Evolutionary conservation across 1,140 invertebrate genomes (phyloP), one percentile per base, ranked within the genome.

Genomic region (Magallana ariakensis): DNA sequence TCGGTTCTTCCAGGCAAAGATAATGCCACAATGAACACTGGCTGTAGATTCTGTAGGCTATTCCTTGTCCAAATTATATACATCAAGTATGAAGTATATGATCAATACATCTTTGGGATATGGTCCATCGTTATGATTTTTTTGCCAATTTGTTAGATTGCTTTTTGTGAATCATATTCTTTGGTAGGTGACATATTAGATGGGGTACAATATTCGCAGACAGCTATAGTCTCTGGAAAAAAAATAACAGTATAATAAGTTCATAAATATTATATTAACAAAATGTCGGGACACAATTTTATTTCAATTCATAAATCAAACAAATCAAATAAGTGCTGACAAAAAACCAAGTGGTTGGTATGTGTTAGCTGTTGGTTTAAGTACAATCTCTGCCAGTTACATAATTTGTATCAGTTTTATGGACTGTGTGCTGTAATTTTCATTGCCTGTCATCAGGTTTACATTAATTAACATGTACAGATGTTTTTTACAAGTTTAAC

Each of bases 141-240:
- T 70, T 70, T 70, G 66, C 66, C 66, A 70, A 70, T 70, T 70
- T 70, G 66, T 70, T 7, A 70, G 66, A 70, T 70, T 70, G 66
- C 66, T 70, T 70, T 70, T 22, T 46, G 33, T 46, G 33, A 46
- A 46, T 46, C 33, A 46, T 46, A 46, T 0, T 46, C 22, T 70
- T 70, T 22, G 22, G 66, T 70, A 33, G 33, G 33, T 46, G 33
- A 46, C 33, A 46, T 46, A 46, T 46, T 46, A 46, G 1, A 46
- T 46, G 33, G 33, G 33, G 33, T 46, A 46, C 33, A 46, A 46
- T 46, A 46, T 46, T 46, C 33, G 33, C 33, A 46, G 33, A 46
- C 33, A 46, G 33, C 2, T 46, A 5, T 46, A 46, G 33, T 46
- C 0, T 46, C 33, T 46, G 33, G 5, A 5, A 46, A 46, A 46